These are phyloP conservation scores for Penaeus chinensis DNA, from an alignment of 1,140 invertebrate species.

Conservation along the genomic window DNA sequence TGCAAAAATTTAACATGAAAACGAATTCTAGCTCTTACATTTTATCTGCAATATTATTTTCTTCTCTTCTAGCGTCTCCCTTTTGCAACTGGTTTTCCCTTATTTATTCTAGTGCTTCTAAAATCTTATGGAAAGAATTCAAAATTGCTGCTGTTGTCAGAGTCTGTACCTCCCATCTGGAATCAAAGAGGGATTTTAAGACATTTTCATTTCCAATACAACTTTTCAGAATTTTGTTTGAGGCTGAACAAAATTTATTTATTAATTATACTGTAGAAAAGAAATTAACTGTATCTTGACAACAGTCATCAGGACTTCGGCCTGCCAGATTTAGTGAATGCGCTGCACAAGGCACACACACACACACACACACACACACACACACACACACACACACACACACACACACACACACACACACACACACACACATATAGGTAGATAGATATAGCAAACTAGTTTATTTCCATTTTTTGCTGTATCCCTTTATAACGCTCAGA, in stretches of 20 bases:
- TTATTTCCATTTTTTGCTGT: neutral
- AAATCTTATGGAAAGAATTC: constrained; percentile 28
- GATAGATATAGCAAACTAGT: constrained; percentile 7
- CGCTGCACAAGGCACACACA: neutral
- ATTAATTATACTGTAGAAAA: no score
- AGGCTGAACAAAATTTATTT: constrained; percentile 19
- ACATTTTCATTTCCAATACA: constrained; percentile 46
- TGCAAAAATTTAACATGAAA: constrained; percentile 63
- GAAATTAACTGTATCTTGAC: no score
- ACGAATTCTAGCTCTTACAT: constrained; percentile 64
- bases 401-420: no score
- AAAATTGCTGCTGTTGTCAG: constrained; percentile 32
- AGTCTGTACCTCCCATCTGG: constrained; percentile 40
- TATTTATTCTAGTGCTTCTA: constrained; percentile 26
- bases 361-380: neutral
- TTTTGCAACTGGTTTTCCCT: constrained; percentile 23
- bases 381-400: no score
- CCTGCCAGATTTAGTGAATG: no score
- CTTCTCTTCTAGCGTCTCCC: constrained; percentile 36
- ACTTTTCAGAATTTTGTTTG: constrained; percentile 41
- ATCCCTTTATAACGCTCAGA: no score
- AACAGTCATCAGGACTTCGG: no score
- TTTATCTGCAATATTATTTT: constrained; percentile 52
- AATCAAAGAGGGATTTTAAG: constrained; percentile 37
- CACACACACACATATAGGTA: no score